Evolutionary conservation across 1,140 invertebrate species (phyloP), one percentile per base, ranked within the genome.

Genomic region (Zaprionus africanus): DNA sequence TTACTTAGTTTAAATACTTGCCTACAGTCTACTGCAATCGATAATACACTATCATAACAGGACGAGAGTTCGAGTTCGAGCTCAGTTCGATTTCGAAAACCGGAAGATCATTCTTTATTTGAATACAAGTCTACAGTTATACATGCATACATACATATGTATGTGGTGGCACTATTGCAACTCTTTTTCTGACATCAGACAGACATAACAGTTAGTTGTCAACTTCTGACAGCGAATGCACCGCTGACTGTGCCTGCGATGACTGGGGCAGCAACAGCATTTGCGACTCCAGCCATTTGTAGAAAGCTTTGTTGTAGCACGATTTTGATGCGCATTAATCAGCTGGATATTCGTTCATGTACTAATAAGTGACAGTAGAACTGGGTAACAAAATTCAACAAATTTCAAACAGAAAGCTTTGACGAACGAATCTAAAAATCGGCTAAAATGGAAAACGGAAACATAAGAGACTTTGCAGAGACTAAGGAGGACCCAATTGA

Each of bases 351-450:
- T 31, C 12, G 41, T 64, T 46, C 31, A 59, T 53, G 28, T 49
- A 34, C 28, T 34, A 5, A 28, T 19, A 73, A 77, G 51, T n/a
- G 54, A 13, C 62, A 84, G 81, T 81, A 82, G 82, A 80, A 63
- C 53, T 65, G 46, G 63, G 60, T 75, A 76, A 70, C 82, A 66
- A 85, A 85, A 86, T 79, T 85, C 67, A 34, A 76, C 65, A 86
- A 79, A 70, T 64, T 58, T 64, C 53, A 56, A 36, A 66, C 76
- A 51, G n/a, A 69, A 57, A 26, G 57, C 60, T 77, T 83, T 79
- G 56, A 60, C 65, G 54, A 70, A 57, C 41, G 51, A 69, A 72
- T 82, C 60, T 64, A 31, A 64, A 34, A 56, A 71, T 24, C 56
- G 26, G 60, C 38, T 17, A 72, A 28, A 36, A 86, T 85, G 79